Percentiles rank a stretch among this genome's conserved stretches.
Conservation (phyloP, 35 echinoderm and acorn worm species). For the Acanthaster planci region DNA sequence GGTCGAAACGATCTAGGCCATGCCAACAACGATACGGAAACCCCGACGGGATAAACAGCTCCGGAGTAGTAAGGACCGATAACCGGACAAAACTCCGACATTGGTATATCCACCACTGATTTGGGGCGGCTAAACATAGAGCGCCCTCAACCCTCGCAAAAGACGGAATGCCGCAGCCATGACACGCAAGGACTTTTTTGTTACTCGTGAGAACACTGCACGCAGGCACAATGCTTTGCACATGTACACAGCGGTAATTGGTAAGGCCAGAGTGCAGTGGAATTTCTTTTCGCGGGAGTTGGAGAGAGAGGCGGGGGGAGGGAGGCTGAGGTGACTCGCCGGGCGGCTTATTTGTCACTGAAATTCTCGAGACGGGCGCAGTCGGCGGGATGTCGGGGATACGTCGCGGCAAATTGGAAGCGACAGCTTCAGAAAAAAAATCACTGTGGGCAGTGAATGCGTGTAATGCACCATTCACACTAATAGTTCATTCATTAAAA, state of each 20-base stretch:
- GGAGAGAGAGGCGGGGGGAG: neutral
- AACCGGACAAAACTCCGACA: neutral
- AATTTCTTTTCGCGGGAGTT: neutral
- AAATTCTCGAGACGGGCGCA: constrained; percentile 22
- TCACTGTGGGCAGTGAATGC: neutral
- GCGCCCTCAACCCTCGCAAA: constrained; percentile 6
- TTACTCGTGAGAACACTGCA: no score
- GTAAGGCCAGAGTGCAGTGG: neutral
- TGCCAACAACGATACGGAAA: no score
- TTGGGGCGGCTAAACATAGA: neutral
- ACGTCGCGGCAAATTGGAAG: neutral
- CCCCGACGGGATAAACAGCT: no score
- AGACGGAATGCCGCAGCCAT: neutral
- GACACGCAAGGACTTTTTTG: neutral
- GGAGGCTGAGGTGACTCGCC: neutral
- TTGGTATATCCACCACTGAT: neutral
- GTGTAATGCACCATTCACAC: no score
- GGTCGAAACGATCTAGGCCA: neutral
- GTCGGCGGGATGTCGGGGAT: constrained; percentile 8
- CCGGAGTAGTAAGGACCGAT: no score
- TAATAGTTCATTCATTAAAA: no score
- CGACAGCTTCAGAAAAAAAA: neutral
- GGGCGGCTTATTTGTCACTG: constrained; percentile 28
- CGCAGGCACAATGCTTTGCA: no score
- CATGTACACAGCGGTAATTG: constrained; percentile 11